Evolutionary conservation across 2,113 vertebrate species (phyloP).

Genomic region (Argyrosomus japonicus): DNA sequence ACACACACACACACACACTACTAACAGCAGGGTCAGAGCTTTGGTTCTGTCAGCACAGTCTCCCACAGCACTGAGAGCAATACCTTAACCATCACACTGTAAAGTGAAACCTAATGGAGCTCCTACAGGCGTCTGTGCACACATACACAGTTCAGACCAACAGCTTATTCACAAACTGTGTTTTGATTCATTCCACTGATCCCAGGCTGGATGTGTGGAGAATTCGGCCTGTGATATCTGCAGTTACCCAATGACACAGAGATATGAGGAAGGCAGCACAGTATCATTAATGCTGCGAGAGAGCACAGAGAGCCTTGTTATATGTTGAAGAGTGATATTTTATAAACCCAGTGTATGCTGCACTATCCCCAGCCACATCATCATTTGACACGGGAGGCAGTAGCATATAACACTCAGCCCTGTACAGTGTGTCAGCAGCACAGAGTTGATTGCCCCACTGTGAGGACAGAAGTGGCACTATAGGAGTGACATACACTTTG

Average conservation of each 20-base stretch:
- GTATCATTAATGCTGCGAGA: constrained; percentile 35
- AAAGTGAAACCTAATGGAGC: constrained; percentile 64
- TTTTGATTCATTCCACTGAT: constrained; percentile 60
- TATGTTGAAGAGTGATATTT: constrained; percentile 42
- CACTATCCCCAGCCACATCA: constrained; percentile 56
- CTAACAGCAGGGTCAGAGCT: constrained; percentile 67
- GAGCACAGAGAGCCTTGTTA: constrained; percentile 57
- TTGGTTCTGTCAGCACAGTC: constrained; percentile 67
- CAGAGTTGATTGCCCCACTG: constrained; percentile 52
- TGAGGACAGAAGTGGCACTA: constrained; percentile 46
- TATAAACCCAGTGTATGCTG: constrained; percentile 36
- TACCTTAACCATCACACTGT: constrained; percentile 65
- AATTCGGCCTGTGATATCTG: constrained; percentile 42
- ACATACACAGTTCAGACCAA: constrained; percentile 31
- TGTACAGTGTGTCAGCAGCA: constrained; percentile 61
- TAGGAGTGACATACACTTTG: constrained; percentile 53
- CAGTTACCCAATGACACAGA: constrained; percentile 48
- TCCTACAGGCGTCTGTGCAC: background rate
- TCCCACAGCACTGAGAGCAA: constrained; percentile 68
- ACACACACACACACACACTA: background rate
- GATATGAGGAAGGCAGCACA: constrained; percentile 27
- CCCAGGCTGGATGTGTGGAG: constrained; percentile 35
- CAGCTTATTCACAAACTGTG: constrained; percentile 37
- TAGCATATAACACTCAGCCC: constrained; percentile 23
- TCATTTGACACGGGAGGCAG: constrained; percentile 60